Evolutionary conservation across 1,140 invertebrate genomes (phyloP), one percentile per base, ranked within the genome.

Genomic region (Papilio glaucus): DNA sequence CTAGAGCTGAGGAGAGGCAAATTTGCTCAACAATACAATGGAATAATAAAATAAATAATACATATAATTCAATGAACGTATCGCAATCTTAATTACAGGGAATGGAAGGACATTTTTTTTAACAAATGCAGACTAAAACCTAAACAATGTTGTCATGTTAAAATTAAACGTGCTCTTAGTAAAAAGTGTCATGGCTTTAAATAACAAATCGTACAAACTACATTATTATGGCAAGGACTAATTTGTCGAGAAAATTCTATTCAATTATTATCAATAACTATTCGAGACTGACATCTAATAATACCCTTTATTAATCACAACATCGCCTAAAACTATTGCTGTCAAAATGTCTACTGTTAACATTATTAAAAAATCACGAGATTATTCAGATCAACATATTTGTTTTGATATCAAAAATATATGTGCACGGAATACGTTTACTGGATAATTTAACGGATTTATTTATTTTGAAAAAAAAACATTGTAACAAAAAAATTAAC

Each of bases 261-360:
- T 60, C 5, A 8, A 18, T 49, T 49, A 49, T 49, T 49, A 49
- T 18, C 18, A 62, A 38, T 37, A 37, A 39, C 18, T 42, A 68
- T 68, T 68, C 21, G 65, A 29, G 65, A 45, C 18, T 67, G 63
- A 67, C 41, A n/a, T 67, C 8, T 42, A 67, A 42, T 68, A 68
- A 49, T 33, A 15, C 24, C 41, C 15, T 49, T 45, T 18, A 61
- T 62, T 38, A 62, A 68, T 49, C 65, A 68, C 65, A 68, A 45
- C 61, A 24, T 62, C 24, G 39, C 41, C 41, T 68, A 38, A 29
- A 53, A 33, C 26, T 33, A 37, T 26, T 62, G 8, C 4, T n/a
- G 26, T 61, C n/a, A 53, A 53, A n/a, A 60, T 8, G 12, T 13
- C n/a, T 3, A 5, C 21, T 6, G 29, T 12, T 29, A 61, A 24